phyloP scores from a whole-genome alignment of 2,113 vertebrate species.

The Tachysurus vachellii region DNA sequence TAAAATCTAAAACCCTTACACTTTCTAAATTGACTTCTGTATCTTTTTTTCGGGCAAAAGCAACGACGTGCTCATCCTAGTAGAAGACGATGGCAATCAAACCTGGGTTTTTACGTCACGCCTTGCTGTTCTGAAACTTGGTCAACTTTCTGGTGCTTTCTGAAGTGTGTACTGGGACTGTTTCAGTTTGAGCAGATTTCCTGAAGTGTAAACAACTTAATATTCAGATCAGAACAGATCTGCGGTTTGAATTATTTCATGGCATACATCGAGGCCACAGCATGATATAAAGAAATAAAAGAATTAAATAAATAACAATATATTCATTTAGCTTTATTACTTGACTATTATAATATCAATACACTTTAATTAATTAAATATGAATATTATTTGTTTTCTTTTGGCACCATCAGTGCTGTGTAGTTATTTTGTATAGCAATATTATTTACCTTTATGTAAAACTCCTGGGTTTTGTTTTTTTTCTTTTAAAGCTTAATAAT shows the following conservation, averaged over 20 bases:
- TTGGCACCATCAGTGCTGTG: neutral
- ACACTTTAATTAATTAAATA: neutral
- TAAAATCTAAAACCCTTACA: neutral
- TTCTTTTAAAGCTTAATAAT: neutral
- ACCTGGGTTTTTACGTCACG: neutral
- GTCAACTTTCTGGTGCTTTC: neutral
- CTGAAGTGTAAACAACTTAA: neutral
- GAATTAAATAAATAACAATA: neutral
- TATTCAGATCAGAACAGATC: neutral
- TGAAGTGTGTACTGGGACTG: too few species aligned
- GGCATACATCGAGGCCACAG: neutral
- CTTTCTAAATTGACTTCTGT: neutral
- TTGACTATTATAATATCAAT: neutral
- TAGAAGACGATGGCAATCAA: neutral
- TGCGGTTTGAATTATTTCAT: neutral
- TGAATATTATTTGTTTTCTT: neutral
- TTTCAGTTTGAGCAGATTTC: neutral
- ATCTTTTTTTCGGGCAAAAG: neutral
- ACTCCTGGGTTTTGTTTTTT: neutral
- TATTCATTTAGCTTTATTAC: neutral
- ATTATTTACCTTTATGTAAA: neutral
- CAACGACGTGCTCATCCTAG: neutral
- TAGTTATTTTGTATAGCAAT: neutral
- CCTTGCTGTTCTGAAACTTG: neutral
- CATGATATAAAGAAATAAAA: neutral